A percentile compares a stretch with the other conserved stretches of the same genome.
phyloP scores from a whole-genome alignment of 2,797 vertebrate genomes.

The Sebastes trivittatus region DNA sequence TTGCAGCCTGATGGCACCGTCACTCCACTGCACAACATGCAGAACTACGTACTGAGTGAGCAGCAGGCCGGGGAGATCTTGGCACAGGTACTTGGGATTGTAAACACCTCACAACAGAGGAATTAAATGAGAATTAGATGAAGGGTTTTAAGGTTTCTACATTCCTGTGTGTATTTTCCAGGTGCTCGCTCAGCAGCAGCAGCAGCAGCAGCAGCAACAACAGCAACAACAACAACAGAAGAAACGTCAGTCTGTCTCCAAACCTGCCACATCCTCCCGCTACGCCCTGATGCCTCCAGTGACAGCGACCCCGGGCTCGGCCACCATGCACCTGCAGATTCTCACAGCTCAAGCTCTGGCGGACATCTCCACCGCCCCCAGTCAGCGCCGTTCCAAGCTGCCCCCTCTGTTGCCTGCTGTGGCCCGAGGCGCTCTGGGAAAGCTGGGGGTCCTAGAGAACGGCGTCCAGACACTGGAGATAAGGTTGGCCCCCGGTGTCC shows the following conservation, averaged over 20 bases:
- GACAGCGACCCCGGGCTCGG: slow-evolving; percentile 76
- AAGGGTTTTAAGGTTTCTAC: neutral
- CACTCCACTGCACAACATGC: slow-evolving; percentile 81
- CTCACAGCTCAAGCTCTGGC: slow-evolving; percentile 85
- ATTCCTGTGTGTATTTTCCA: slow-evolving; percentile 33
- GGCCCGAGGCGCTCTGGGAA: slow-evolving; percentile 34
- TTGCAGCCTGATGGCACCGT: slow-evolving; percentile 84
- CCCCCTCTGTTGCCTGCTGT: slow-evolving; percentile 65
- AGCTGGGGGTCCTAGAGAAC: slow-evolving; percentile 64
- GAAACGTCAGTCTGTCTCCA: slow-evolving; percentile 61
- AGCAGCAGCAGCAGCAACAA: neutral
- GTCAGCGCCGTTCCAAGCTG: slow-evolving; percentile 70
- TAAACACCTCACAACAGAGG: slow-evolving; percentile 12
- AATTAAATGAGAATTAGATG: neutral
- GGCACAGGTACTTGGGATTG: slow-evolving; percentile 75
- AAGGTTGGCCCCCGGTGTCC: slow-evolving; percentile 58
- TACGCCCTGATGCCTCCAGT: slow-evolving; percentile 72
- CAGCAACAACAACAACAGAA: slow-evolving; percentile 74
- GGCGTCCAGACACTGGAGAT: slow-evolving; percentile 75
- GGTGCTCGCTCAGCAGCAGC: slow-evolving; percentile 79
- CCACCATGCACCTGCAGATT: slow-evolving; percentile 86
- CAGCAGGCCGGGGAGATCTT: slow-evolving; percentile 86
- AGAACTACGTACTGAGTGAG: slow-evolving; percentile 86
- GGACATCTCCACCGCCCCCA: slow-evolving; percentile 62
- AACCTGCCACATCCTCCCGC: slow-evolving; percentile 41